phyloP scores from a whole-genome alignment of 2,113 vertebrate species.

The Geothlypis trichas region DNA sequence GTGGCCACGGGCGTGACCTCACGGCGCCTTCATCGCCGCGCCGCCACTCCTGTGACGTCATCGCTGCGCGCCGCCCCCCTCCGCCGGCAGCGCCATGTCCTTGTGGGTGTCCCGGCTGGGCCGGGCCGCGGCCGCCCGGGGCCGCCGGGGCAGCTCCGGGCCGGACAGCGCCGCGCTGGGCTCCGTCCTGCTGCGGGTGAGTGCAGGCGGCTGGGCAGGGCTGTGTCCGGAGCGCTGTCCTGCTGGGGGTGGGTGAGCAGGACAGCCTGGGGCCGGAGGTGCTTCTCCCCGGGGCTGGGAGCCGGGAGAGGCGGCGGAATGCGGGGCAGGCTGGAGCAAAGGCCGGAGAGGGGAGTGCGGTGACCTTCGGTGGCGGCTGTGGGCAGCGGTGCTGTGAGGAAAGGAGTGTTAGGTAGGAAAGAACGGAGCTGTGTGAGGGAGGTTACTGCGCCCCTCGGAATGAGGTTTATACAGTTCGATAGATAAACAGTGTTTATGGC shows the following conservation, averaged over 20 bases:
- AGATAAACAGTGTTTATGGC: accelerated
- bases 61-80: not conserved
- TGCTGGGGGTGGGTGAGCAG: not conserved
- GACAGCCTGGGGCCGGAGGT: accelerated
- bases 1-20: accelerated
- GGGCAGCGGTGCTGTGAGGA: accelerated
- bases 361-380: not conserved
- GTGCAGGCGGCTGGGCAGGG: not conserved
- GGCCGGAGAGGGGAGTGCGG: accelerated
- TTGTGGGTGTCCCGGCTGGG: not conserved
- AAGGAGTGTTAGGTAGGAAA: accelerated
- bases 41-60: accelerated
- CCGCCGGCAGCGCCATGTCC: not conserved
- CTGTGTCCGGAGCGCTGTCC: not conserved
- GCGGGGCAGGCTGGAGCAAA: accelerated
- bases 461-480: too few species aligned
- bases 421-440: accelerated
- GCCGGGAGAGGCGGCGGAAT: accelerated
- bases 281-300: not conserved
- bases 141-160: not conserved
- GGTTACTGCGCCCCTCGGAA: accelerated
- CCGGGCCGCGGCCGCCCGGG: not conserved
- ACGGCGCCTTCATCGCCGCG: accelerated
- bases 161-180: not conserved
- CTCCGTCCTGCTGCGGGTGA: not conserved